These are phyloP conservation scores for Sebastes oblongus DNA, from an alignment of 2,797 vertebrate genomes.

Conservation along the genomic window DNA sequence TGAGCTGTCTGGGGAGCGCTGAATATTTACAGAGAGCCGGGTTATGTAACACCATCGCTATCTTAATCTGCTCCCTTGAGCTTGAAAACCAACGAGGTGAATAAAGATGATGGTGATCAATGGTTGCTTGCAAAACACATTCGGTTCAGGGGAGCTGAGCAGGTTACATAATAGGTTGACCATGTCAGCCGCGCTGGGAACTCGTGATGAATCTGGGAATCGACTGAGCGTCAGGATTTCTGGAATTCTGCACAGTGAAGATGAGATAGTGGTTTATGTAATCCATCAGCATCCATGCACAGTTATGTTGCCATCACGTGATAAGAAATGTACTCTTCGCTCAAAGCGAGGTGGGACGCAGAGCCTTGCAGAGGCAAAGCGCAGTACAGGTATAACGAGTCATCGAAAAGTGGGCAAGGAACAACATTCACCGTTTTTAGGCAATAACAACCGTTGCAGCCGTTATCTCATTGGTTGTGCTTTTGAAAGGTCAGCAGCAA, in stretches of 20 bases:
- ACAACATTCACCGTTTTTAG: background rate
- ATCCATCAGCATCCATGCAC: background rate
- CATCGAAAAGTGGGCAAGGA: background rate
- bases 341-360: too few relatives aligned
- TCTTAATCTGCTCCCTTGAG: conserved; percentile 48
- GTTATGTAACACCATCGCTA: conserved; percentile 61
- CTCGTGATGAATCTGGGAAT: conserved; percentile 20
- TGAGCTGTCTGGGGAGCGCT: conserved; percentile 61
- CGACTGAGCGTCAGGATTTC: background rate
- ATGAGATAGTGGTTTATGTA: conserved; percentile 20
- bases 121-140: conserved; percentile 55
- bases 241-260: background rate
- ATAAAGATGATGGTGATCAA: conserved; percentile 65
- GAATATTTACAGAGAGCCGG: conserved; percentile 39
- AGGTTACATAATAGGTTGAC: conserved; percentile 46
- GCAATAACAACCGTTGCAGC: background rate
- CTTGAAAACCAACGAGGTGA: conserved; percentile 52
- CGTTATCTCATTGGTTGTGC: background rate
- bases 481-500: background rate
- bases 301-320: background rate
- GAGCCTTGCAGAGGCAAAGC: background rate
- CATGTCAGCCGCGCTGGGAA: conserved; percentile 22
- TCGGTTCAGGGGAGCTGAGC: conserved; percentile 46
- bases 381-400: background rate
- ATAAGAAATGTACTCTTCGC: background rate